phyloP scores from a whole-genome alignment of 1,140 invertebrate species.

The Trachymyrmex septentrionalis region DNA sequence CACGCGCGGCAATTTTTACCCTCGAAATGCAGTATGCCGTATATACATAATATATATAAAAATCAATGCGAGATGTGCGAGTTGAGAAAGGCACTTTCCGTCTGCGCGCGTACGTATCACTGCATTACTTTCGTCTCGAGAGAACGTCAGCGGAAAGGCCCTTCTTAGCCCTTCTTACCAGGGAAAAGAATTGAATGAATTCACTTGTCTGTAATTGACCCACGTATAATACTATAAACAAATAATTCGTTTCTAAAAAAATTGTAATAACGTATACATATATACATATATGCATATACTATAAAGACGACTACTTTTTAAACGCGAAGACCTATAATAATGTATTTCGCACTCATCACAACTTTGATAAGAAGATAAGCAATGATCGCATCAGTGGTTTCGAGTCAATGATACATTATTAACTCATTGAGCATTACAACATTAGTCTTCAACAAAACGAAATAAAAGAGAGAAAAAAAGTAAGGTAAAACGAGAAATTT shows the following conservation, averaged over 20 bases:
- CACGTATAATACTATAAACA: slow-evolving; percentile 62
- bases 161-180: slow-evolving; percentile 20
- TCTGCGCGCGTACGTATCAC: neutral
- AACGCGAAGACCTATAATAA: slow-evolving; percentile 68
- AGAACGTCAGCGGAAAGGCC: neutral
- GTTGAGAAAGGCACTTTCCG: slow-evolving; percentile 35
- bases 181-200: neutral
- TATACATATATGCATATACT: slow-evolving; percentile 52
- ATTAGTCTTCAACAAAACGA: slow-evolving; percentile 67
- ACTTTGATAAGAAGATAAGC: slow-evolving; percentile 74
- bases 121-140: neutral
- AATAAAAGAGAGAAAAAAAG: slow-evolving; percentile 1
- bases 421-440: slow-evolving; percentile 69
- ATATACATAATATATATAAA: slow-evolving; percentile 7
- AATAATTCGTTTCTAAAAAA: slow-evolving; percentile 70
- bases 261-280: slow-evolving; percentile 71
- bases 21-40: slow-evolving; percentile 55
- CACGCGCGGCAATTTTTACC: slow-evolving; percentile 67
- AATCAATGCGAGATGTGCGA: slow-evolving; percentile 33
- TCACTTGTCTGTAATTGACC: slow-evolving; percentile 50
- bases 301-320: slow-evolving; percentile 57
- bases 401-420: slow-evolving; percentile 74
- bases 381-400: slow-evolving; percentile 75
- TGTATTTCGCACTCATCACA: slow-evolving; percentile 70
- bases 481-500: slow-evolving; percentile 65